phyloP scores from a whole-genome alignment of 2,888 invertebrate species.

The Drosophila borborema region DNA sequence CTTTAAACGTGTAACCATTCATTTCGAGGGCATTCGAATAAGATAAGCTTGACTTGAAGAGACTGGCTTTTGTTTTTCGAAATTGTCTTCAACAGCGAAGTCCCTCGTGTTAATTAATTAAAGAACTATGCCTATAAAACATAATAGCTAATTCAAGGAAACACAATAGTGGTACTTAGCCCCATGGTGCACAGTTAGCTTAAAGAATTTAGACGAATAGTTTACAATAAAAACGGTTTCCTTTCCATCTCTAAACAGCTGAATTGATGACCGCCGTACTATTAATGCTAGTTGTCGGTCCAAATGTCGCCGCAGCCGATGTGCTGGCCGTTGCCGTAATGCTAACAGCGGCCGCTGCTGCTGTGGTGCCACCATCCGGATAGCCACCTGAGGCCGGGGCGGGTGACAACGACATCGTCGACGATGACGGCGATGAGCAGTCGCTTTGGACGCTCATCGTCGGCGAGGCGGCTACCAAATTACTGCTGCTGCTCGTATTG shows the following conservation, averaged over 20 bases:
- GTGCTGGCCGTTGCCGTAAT: constrained; percentile 82
- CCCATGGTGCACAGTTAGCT: constrained; percentile 58
- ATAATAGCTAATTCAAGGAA: constrained; percentile 58
- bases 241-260: constrained; percentile 72
- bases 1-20: constrained; percentile 57
- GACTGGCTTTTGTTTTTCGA: neutral
- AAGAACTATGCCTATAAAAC: constrained; percentile 38
- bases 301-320: constrained; percentile 78
- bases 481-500: constrained; percentile 69
- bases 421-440: constrained; percentile 82
- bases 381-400: constrained; percentile 76
- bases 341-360: constrained; percentile 74
- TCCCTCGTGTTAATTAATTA: constrained; percentile 28
- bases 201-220: constrained; percentile 40
- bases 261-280: constrained; percentile 82
- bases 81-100: constrained; percentile 3
- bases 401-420: constrained; percentile 82
- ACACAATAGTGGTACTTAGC: constrained; percentile 66
- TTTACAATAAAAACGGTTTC: constrained; percentile 33
- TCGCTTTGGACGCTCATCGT: constrained; percentile 83
- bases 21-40: constrained; percentile 28
- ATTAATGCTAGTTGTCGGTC: constrained; percentile 70
- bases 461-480: constrained; percentile 76
- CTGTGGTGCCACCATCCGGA: constrained; percentile 66
- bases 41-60: neutral